Evolutionary conservation across 2,113 vertebrate genomes (phyloP).

Genomic region (Salvator merianae): DNA sequence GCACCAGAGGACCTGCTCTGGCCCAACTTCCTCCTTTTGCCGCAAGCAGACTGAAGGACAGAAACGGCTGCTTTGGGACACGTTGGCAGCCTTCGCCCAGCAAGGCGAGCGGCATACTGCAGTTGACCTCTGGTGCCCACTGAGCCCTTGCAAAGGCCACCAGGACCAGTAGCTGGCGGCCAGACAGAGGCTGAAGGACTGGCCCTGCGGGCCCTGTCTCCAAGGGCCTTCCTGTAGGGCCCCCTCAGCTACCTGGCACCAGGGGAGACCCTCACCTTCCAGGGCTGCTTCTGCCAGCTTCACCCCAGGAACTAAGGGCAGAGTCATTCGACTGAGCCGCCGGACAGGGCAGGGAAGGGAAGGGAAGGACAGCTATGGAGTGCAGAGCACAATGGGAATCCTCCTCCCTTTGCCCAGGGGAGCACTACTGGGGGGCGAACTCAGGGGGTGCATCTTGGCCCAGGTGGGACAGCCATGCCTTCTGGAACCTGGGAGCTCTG

Average conservation of each 20-base stretch:
- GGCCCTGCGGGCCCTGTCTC: background rate
- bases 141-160: background rate
- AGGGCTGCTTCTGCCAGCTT: no score
- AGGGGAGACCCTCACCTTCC: no score
- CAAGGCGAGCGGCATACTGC: background rate
- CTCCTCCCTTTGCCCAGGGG: background rate
- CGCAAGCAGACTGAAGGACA: background rate
- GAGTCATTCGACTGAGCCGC: background rate
- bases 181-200: background rate
- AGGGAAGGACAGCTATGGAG: background rate
- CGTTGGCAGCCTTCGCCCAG: background rate
- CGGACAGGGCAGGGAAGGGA: background rate
- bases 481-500: no score
- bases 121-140: conserved; percentile 21
- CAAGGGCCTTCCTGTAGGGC: no score
- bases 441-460: background rate
- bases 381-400: background rate
- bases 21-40: background rate
- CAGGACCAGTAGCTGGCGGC: conserved; percentile 22
- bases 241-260: no score
- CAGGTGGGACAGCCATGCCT: background rate
- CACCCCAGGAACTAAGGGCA: background rate
- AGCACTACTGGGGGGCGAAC: no score
- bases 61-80: background rate
- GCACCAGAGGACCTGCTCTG: no score